A percentile compares a stretch with the other conserved stretches of the same genome.
phyloP scores from a whole-genome alignment of 2,113 vertebrate genomes.

The Oceanites oceanicus region DNA sequence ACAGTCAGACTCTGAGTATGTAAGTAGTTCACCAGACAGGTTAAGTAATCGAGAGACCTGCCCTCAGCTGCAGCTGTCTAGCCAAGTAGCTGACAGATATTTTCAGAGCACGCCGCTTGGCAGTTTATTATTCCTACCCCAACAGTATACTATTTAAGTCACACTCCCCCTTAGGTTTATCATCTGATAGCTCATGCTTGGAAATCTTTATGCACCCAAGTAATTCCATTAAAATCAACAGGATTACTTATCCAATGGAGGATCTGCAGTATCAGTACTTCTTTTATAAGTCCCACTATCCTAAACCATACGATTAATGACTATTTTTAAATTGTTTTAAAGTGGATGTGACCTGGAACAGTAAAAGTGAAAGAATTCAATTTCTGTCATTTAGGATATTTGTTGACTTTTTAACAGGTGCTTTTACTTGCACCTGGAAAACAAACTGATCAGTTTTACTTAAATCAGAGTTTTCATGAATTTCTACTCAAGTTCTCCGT shows the following conservation, averaged over 20 bases:
- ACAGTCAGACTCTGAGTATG: background rate
- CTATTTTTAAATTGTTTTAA: constrained; percentile 9
- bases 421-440: background rate
- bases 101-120: background rate
- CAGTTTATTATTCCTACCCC: background rate
- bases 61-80: background rate
- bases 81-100: background rate
- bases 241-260: background rate
- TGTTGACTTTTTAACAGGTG: background rate
- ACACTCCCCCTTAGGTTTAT: background rate
- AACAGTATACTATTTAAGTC: background rate
- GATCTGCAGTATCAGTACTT: background rate
- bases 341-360: background rate
- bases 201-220: background rate
- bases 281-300: background rate
- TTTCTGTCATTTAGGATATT: background rate
- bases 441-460: background rate
- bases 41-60: background rate
- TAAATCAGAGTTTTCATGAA: background rate
- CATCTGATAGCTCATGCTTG: background rate
- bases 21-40: constrained; percentile 2
- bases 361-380: background rate
- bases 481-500: background rate
- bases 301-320: background rate
- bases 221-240: background rate